A percentile compares a stretch with the other conserved stretches of the same genome.
phyloP scores from a whole-genome alignment of 2,797 vertebrate species.

The Gastrophryne carolinensis region DNA sequence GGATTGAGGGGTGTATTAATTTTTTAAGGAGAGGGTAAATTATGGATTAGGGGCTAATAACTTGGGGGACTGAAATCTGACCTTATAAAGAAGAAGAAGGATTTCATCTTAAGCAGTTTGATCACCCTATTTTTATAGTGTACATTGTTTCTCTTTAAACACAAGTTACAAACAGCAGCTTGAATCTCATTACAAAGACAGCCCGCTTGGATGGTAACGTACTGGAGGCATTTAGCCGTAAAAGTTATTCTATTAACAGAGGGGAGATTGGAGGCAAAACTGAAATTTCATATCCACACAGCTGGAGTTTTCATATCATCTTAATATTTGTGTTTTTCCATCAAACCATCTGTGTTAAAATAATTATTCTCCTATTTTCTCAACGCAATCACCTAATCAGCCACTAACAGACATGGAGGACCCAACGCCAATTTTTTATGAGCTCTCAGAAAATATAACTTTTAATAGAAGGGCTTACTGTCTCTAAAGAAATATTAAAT shows the following conservation, averaged over 20 bases:
- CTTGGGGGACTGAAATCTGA: too few relatives aligned
- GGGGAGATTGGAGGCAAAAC: constrained; percentile 17
- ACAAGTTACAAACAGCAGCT: too few relatives aligned
- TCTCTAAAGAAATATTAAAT: not conserved
- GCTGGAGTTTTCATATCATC: constrained; percentile 24
- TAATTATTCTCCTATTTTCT: constrained; percentile 39
- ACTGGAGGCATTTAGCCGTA: constrained; percentile 3
- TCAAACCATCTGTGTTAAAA: constrained; percentile 19
- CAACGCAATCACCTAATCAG: constrained; percentile 36
- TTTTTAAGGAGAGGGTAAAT: too few relatives aligned
- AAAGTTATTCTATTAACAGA: constrained; percentile 9
- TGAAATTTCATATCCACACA: constrained; percentile 33
- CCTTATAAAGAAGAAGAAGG: too few relatives aligned
- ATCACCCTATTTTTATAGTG: too few relatives aligned
- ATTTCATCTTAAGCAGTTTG: too few relatives aligned
- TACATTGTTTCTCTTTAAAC: too few relatives aligned
- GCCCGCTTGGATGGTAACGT: not conserved
- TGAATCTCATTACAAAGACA: not conserved
- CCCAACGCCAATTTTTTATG: not conserved
- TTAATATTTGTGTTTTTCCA: constrained; percentile 33
- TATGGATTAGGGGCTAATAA: too few relatives aligned
- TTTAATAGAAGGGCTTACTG: not conserved
- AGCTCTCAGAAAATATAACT: not conserved
- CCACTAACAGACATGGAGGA: constrained; percentile 1
- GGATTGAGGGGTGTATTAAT: too few relatives aligned